Evolutionary conservation across 1,140 invertebrate species (phyloP).

Genomic region (Paramacrobiotus metropolitanus): DNA sequence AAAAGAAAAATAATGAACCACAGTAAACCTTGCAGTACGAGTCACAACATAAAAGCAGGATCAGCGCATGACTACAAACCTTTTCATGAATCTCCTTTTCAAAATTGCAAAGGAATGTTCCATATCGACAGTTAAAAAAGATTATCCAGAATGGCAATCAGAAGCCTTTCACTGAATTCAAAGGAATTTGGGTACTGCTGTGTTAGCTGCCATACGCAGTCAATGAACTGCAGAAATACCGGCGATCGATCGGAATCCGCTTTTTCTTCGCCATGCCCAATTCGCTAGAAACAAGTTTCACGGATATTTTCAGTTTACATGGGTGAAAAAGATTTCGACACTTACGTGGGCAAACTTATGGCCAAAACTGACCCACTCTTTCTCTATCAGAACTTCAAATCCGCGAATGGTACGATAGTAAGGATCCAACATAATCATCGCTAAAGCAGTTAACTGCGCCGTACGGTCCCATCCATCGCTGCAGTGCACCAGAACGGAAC

Average conservation of each 20-base stretch:
- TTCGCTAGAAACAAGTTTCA: constrained; percentile 35
- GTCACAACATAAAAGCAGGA: constrained; percentile 9
- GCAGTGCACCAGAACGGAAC: constrained; percentile 91
- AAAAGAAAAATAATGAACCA: background rate
- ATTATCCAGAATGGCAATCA: constrained; percentile 86
- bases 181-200: constrained; percentile 79
- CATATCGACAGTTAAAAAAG: constrained; percentile 87
- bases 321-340: too few species aligned
- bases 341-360: constrained; percentile 86
- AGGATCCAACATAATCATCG: constrained; percentile 78
- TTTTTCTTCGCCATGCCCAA: constrained; percentile 91
- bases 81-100: constrained; percentile 17
- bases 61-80: constrained; percentile 7
- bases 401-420: constrained; percentile 78
- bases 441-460: constrained; percentile 64
- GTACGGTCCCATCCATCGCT: constrained; percentile 99
- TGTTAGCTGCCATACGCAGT: constrained; percentile 83
- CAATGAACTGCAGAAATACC: constrained; percentile 93
- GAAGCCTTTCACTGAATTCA: constrained; percentile 90
- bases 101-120: constrained; percentile 84
- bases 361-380: constrained; percentile 97
- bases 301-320: too few species aligned
- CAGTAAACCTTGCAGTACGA: background rate
- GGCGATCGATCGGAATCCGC: constrained; percentile 93
- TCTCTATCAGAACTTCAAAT: constrained; percentile 90